phyloP scores from a whole-genome alignment of 1,140 invertebrate genomes.

The Cyphomyrmex costatus region DNA sequence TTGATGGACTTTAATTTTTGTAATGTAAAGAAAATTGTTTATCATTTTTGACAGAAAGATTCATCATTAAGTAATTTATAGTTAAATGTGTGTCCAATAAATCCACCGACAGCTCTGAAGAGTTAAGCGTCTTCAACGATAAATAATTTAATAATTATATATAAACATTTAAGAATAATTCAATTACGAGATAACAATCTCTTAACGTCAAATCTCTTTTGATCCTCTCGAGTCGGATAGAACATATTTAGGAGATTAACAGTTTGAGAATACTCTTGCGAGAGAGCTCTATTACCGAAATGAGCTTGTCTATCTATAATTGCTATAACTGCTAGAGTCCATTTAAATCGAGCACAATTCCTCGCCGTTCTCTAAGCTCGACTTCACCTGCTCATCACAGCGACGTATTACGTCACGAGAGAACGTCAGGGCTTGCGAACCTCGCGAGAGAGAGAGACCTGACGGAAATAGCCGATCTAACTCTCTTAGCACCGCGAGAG shows the following conservation, averaged over 20 bases:
- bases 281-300: not conserved
- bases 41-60: too few species aligned
- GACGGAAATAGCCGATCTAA: constrained; percentile 77
- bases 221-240: not conserved
- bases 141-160: constrained; percentile 8
- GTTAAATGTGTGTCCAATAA: too few species aligned
- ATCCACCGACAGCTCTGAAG: too few species aligned
- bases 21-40: too few species aligned
- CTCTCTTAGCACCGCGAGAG: constrained; percentile 71
- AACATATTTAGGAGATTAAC: not conserved
- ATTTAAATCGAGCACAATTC: constrained; percentile 48
- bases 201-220: not conserved
- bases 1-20: too few species aligned
- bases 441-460: constrained; percentile 67
- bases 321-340: not conserved
- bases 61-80: too few species aligned
- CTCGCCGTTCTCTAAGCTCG: constrained; percentile 27
- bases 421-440: constrained; percentile 74
- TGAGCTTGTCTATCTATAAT: constrained; percentile 32
- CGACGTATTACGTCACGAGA: constrained; percentile 62
- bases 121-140: not conserved
- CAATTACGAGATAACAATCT: not conserved
- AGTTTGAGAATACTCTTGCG: not conserved
- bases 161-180: not conserved
- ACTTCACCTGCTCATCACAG: constrained; percentile 61